A percentile compares a stretch with the other conserved stretches of the same genome.
Evolutionary conservation across 2,888 invertebrate species (phyloP).

Genomic region (Caenorhabditis macrosperma): DNA sequence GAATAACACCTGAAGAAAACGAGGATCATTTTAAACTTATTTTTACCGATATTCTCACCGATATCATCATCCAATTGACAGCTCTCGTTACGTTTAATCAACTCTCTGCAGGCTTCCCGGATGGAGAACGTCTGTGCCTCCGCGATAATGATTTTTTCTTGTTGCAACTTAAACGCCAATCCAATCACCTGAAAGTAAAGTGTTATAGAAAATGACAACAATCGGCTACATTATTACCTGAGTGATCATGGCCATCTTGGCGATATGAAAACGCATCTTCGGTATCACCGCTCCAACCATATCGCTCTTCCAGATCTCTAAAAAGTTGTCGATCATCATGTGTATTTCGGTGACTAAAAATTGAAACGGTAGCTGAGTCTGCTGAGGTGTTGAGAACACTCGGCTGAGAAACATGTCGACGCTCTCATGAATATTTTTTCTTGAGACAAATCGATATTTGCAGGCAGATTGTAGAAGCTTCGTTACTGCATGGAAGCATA

Average conservation of each 20-base stretch:
- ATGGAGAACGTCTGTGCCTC: neutral
- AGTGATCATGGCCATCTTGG: slow-evolving; percentile 3
- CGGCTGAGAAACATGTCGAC: neutral
- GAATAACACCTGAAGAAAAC: neutral
- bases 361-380: too few species aligned
- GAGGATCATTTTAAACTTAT: neutral
- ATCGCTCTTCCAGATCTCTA: neutral
- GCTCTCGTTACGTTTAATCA: too few species aligned
- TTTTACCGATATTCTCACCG: neutral
- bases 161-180: too few species aligned
- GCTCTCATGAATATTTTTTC: slow-evolving; percentile 21
- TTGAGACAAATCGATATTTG: neutral
- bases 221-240: neutral
- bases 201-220: too few species aligned
- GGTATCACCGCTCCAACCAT: slow-evolving; percentile 20
- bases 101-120: neutral
- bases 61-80: too few species aligned
- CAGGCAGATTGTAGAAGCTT: neutral
- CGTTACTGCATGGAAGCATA: neutral
- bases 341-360: too few species aligned
- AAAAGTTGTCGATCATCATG: too few species aligned
- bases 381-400: neutral
- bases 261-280: neutral
- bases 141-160: neutral
- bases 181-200: too few species aligned